phyloP scores from a whole-genome alignment of 2,888 invertebrate genomes.

The Mythimna lalbum region DNA sequence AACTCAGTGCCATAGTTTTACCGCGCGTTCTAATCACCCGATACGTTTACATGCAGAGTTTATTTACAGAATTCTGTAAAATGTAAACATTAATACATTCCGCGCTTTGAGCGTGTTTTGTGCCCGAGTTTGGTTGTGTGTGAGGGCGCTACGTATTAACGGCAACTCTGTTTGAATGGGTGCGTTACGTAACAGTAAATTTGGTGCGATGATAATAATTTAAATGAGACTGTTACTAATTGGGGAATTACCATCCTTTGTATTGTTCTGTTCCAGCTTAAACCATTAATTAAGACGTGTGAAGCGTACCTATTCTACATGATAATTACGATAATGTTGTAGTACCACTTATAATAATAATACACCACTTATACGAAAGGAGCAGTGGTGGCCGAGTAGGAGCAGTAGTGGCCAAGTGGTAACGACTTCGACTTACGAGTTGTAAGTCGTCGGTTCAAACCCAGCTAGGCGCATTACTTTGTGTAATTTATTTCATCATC shows the following conservation, averaged over 20 bases:
- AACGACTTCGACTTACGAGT: too few species aligned
- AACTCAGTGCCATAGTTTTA: conserved; percentile 48
- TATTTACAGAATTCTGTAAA: conserved; percentile 56
- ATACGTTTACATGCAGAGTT: conserved; percentile 52
- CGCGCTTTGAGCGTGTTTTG: conserved; percentile 23
- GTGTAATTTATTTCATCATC: too few species aligned
- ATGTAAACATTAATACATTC: conserved; percentile 51
- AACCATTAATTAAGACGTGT: not conserved
- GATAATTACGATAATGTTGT: not conserved
- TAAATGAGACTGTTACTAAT: conserved; percentile 6
- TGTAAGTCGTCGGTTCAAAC: too few species aligned
- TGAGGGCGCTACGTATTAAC: not conserved
- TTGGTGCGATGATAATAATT: conserved; percentile 12
- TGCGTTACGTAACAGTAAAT: conserved; percentile 12
- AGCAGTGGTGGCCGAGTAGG: too few species aligned
- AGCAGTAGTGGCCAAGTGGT: too few species aligned
- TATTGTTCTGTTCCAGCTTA: not conserved
- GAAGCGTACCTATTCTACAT: not conserved
- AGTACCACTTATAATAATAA: not conserved
- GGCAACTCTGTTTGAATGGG: not conserved
- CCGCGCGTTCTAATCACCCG: conserved; percentile 59
- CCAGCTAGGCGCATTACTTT: too few species aligned
- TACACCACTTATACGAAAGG: not conserved
- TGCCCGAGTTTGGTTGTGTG: conserved; percentile 10
- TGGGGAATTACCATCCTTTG: not conserved